A percentile compares a stretch with the other conserved stretches of the same genome.
These are phyloP conservation scores for Argya squamiceps DNA, from an alignment of 2,797 vertebrate genomes.

Conservation along the genomic window DNA sequence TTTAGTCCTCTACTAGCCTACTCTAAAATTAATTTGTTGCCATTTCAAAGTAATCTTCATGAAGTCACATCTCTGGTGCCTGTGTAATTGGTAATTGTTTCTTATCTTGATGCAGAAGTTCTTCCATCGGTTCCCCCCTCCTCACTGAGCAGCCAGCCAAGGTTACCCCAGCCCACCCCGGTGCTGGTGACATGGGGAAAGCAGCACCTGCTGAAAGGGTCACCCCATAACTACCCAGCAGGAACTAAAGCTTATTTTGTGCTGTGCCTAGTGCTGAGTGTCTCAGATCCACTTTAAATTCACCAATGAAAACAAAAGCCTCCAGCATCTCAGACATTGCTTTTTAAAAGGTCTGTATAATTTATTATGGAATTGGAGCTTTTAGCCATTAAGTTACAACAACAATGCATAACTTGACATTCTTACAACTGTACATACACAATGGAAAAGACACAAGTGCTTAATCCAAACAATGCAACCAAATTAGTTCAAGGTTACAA, in stretches of 20 bases:
- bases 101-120: background rate
- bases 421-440: constrained; percentile 50
- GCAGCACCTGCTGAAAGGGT: background rate
- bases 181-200: rapidly evolving
- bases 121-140: background rate
- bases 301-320: background rate
- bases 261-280: background rate
- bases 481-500: background rate
- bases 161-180: background rate
- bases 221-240: background rate
- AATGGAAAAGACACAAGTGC: constrained; percentile 38
- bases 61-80: background rate
- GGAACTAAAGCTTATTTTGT: background rate
- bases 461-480: constrained; percentile 42
- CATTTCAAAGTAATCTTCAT: background rate
- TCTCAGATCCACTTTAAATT: background rate
- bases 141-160: background rate
- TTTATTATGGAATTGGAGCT: constrained; percentile 46
- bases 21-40: background rate
- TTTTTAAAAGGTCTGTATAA: constrained; percentile 33
- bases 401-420: constrained; percentile 50
- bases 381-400: constrained; percentile 56
- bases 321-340: background rate
- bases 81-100: background rate
- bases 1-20: background rate